Evolutionary conservation across 1,140 invertebrate species (phyloP), one percentile per base, ranked within the genome.

Genomic region (Drosophila littoralis): DNA sequence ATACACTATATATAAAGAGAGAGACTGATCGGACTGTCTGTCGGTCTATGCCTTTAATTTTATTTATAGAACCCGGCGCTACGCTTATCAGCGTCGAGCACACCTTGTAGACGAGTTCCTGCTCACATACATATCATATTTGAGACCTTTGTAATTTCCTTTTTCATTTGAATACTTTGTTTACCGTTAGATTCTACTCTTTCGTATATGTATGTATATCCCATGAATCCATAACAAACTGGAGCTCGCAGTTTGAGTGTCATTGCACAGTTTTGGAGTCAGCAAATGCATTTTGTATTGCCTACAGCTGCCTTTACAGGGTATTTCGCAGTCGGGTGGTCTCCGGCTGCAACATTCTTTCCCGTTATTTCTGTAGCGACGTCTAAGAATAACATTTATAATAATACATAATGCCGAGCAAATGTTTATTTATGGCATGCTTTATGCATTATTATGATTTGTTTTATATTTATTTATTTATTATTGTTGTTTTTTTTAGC

Each of bases 361-460:
- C 15, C 36, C 9, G 43, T 45, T 38, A 15, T 67, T 59, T 52
- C n/a, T 38, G 55, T 69, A 35, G 35, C 28, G 32, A 9, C 40
- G 64, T 51, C 69, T 68, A 73, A 60, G 67, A 73, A 73, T 67
- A 73, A 68, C 54, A 73, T 45, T 43, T 61, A 60, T 66, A 66
- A 65, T 79, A 79, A 76, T 66, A 79, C 73, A 83, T 65, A 83
- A 79, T 66, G 63, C 46, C 69, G 58, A 59, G 77, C 32, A 73
- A 77, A 79, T 82, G 76, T 86, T 86, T 88, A 86, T 86, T 86
- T 86, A 79, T 88, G 82, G 75, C 67, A 67, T 54, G 55, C 45
- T 55, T 33, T 59, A 60, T 60, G 58, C 43, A 59, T 55, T 79
- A 66, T 55, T 77, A 75, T 82, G 57, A 76, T 77, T 84, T 77